A percentile compares a stretch with the other conserved stretches of the same genome.
phyloP scores from a whole-genome alignment of 2,797 vertebrate species.

The Lophura swinhoii region DNA sequence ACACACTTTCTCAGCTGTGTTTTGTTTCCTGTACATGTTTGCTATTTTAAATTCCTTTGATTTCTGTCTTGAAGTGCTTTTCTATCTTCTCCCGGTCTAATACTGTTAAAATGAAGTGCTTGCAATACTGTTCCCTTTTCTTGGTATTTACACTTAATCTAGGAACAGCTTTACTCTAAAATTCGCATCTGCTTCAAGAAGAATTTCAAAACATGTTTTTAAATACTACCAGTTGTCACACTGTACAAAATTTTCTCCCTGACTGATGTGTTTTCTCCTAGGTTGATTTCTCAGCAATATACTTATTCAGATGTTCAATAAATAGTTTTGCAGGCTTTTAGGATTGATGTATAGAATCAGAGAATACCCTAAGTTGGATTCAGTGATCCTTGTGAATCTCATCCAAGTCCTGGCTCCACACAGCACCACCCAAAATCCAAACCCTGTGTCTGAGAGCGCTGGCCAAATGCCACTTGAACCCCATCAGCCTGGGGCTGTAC shows the following conservation, averaged over 20 bases:
- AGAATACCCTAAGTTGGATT: neutral
- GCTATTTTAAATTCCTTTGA: slow-evolving; percentile 31
- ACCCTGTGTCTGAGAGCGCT: neutral
- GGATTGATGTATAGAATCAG: neutral
- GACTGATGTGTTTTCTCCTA: neutral
- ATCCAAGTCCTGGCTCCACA: neutral
- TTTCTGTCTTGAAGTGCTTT: slow-evolving; percentile 8
- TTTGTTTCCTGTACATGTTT: slow-evolving; percentile 59
- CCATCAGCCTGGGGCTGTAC: no score
- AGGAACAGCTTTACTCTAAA: neutral
- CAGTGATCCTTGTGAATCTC: no score
- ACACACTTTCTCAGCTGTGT: slow-evolving; percentile 27
- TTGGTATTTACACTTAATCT: neutral
- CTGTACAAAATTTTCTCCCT: neutral
- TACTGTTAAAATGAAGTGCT: neutral
- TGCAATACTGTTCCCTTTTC: neutral
- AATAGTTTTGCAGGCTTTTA: neutral
- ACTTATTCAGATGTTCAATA: neutral
- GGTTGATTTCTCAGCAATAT: neutral
- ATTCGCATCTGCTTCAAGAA: neutral
- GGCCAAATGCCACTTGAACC: neutral
- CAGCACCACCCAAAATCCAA: neutral
- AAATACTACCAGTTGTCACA: neutral
- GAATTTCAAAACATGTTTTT: neutral
- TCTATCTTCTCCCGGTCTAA: neutral